Evolutionary conservation across 2,888 invertebrate species (phyloP).

Genomic region (Hypselothyrea guttata): DNA sequence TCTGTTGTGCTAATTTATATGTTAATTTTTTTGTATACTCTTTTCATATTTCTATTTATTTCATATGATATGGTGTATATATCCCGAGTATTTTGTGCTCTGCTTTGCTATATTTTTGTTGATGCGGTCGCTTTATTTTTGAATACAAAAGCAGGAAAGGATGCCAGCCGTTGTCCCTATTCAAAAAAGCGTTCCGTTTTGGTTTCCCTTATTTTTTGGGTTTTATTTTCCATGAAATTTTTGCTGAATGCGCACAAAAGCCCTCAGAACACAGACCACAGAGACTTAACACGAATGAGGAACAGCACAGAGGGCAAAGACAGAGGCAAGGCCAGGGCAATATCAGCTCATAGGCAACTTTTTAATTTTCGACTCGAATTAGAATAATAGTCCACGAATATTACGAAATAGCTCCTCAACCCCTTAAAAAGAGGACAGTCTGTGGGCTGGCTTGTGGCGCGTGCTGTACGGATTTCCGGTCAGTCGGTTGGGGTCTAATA

Average conservation of each 20-base stretch:
- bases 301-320: neutral
- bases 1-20: constrained; percentile 61
- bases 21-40: constrained; percentile 51
- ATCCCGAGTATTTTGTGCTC: constrained; percentile 52
- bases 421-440: constrained; percentile 9
- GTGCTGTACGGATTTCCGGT: constrained; percentile 61
- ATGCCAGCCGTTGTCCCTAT: constrained; percentile 42
- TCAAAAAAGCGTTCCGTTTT: constrained; percentile 55
- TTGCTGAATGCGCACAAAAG: constrained; percentile 40
- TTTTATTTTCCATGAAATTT: constrained; percentile 67
- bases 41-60: constrained; percentile 42
- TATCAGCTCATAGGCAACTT: constrained; percentile 44
- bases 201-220: constrained; percentile 35
- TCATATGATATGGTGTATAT: constrained; percentile 37
- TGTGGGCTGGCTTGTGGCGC: constrained; percentile 30
- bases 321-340: constrained; percentile 4
- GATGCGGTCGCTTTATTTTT: constrained; percentile 70
- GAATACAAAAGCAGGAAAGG: constrained; percentile 61
- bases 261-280: constrained; percentile 20
- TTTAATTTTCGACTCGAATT: constrained; percentile 75
- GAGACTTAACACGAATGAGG: neutral
- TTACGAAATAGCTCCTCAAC: constrained; percentile 56
- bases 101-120: constrained; percentile 57
- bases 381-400: constrained; percentile 73
- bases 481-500: constrained; percentile 40